Evolutionary conservation across 2,888 invertebrate genomes (phyloP).

Genomic region (Cataglyphis albicans): DNA sequence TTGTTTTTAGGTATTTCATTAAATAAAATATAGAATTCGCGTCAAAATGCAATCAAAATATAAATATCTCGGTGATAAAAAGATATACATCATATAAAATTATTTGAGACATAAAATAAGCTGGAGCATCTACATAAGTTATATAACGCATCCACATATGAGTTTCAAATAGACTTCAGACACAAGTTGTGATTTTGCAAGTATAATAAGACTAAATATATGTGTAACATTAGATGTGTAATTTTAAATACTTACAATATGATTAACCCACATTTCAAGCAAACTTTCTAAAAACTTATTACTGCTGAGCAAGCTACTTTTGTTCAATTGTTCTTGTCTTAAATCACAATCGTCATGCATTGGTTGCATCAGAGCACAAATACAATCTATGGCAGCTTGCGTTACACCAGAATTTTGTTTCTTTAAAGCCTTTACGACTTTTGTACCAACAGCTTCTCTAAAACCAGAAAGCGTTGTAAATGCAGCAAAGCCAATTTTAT

Average conservation of each 20-base stretch:
- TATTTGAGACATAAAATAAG: background rate
- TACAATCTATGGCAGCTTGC: conserved; percentile 98
- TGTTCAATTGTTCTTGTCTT: conserved; percentile 98
- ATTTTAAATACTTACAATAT: conserved; percentile 91
- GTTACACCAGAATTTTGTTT: conserved; percentile 96
- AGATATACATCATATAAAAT: background rate
- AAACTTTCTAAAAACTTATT: conserved; percentile 96
- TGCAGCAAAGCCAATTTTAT: conserved; percentile 98
- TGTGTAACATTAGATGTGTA: background rate
- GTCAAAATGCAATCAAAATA: background rate
- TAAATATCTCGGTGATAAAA: background rate
- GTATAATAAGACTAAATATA: background rate
- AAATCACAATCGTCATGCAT: conserved; percentile 99
- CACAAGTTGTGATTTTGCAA: background rate
- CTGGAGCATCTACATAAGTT: background rate
- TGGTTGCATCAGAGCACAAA: conserved; percentile 99
- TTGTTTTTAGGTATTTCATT: background rate
- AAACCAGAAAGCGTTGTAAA: conserved; percentile 96
- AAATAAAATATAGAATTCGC: background rate
- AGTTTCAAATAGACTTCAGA: background rate
- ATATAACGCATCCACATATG: background rate
- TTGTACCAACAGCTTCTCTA: conserved; percentile 97
- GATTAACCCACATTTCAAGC: conserved; percentile 97
- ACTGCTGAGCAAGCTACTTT: conserved; percentile 96
- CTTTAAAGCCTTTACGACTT: conserved; percentile 96